A percentile compares a stretch with the other conserved stretches of the same genome.
Evolutionary conservation across 2,797 vertebrate species (phyloP).

Genomic region (Ataeniobius toweri): DNA sequence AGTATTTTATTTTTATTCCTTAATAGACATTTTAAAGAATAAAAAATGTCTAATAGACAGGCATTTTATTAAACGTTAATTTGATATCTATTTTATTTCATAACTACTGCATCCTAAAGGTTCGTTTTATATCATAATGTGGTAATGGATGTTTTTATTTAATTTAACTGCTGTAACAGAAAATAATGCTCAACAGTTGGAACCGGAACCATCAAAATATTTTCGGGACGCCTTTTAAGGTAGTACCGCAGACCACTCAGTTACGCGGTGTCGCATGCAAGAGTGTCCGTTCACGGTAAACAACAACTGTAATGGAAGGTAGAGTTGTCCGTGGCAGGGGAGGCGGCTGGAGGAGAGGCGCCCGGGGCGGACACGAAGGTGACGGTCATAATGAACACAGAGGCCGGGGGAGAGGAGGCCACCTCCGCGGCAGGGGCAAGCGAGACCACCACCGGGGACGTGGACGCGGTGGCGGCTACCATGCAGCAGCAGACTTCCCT

Average conservation of each 20-base stretch:
- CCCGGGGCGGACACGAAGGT: constrained; percentile 50
- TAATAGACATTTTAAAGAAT: background rate
- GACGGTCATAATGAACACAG: constrained; percentile 65
- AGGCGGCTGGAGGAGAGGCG: constrained; percentile 70
- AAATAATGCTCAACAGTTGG: background rate
- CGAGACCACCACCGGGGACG: constrained; percentile 78
- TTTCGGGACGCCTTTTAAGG: constrained; percentile 52
- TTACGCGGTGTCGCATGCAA: constrained; percentile 31
- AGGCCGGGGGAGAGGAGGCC: constrained; percentile 76
- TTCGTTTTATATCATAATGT: too few relatives aligned
- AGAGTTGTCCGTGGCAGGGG: constrained; percentile 64
- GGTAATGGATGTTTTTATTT: too few relatives aligned
- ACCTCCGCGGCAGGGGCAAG: constrained; percentile 71
- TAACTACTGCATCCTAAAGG: background rate
- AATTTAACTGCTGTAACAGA: background rate
- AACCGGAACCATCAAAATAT: constrained; percentile 36
- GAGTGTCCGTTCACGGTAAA: constrained; percentile 22
- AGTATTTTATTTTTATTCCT: background rate
- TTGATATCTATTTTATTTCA: background rate
- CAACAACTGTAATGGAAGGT: constrained; percentile 64
- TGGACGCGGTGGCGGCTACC: constrained; percentile 57
- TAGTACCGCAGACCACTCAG: constrained; percentile 32
- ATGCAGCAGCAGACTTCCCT: constrained; percentile 28
- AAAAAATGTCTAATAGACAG: too few relatives aligned
- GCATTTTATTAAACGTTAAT: background rate